A percentile compares a stretch with the other conserved stretches of the same genome.
These are phyloP conservation scores for Endomychus coccineus DNA, from an alignment of 2,888 invertebrate genomes.

Conservation along the genomic window DNA sequence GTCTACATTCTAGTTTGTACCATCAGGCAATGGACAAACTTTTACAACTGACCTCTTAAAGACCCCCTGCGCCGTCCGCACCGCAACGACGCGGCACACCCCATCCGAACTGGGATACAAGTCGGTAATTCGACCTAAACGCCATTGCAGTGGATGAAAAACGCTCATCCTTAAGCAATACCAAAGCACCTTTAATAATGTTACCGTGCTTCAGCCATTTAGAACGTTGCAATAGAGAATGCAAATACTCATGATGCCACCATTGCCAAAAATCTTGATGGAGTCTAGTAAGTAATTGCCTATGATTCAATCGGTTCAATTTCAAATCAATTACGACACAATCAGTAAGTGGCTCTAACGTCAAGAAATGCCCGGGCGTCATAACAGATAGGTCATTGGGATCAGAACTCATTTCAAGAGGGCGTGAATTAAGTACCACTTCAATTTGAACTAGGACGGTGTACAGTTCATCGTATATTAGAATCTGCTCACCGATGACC, in stretches of 20 bases:
- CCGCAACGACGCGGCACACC: too few relatives aligned
- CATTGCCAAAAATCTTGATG: conserved; percentile 20
- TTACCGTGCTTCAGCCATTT: too few relatives aligned
- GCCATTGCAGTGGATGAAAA: too few relatives aligned
- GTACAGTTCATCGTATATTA: conserved; percentile 27
- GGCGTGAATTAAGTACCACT: conserved; percentile 27
- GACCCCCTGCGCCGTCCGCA: too few relatives aligned
- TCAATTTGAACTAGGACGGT: conserved; percentile 26
- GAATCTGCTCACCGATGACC: conserved; percentile 19
- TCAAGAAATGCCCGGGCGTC: conserved; percentile 21
- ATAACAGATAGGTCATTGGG: conserved; percentile 16
- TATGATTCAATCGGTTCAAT: conserved; percentile 14
- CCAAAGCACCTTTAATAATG: too few relatives aligned
- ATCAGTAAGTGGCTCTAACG: conserved; percentile 10
- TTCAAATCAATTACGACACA: conserved; percentile 5
- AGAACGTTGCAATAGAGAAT: conserved; percentile 17
- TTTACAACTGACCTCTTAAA: too few relatives aligned
- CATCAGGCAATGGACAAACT: too few relatives aligned
- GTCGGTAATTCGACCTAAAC: too few relatives aligned
- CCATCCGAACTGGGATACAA: too few relatives aligned
- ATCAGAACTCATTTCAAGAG: conserved; percentile 19
- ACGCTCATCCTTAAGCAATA: too few relatives aligned
- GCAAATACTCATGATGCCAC: conserved; percentile 20
- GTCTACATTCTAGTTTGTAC: too few relatives aligned
- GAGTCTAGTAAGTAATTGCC: conserved; percentile 13